Evolutionary conservation across 1,140 invertebrate genomes (phyloP), one percentile per base, ranked within the genome.

Genomic region (Lysiphlebus fabarum): DNA sequence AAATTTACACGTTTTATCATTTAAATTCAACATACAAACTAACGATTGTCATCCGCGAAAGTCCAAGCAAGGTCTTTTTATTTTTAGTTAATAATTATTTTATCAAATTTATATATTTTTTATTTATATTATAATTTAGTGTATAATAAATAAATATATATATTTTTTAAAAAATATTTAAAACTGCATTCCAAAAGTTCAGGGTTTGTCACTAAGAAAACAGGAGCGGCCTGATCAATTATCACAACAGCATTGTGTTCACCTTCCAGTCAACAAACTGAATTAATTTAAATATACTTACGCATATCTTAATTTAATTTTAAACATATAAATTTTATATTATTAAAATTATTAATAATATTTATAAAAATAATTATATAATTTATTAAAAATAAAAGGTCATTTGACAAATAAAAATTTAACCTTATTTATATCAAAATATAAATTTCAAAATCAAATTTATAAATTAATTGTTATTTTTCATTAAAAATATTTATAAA

Each of bases 51-150:
- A 59, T 67, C 62, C 63, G 67, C 67, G 69, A 70, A 70, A 70
- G 69, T 70, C 64, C 67, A 70, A 63, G 62, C 67, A 70, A 68
- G 67, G 69, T 70, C 65, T 59, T 43, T 43, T 12, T 17, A 53
- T 26, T 26, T 17, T 17, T 17, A 1, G 3, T 17, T n/a, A n/a
- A n/a, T n/a, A n/a, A 53, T 40, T 26, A 7, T 17, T 47, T 26
- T 26, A 6, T 26, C 12, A 47, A 26, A 17, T 17, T 8, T 47
- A 7, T 47, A 9, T 26, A n/a, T n/a, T n/a, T n/a, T n/a, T n/a
- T n/a, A n/a, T n/a, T n/a, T n/a, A n/a, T n/a, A n/a, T n/a, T n/a
- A n/a, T n/a, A n/a, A n/a, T n/a, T n/a, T n/a, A n/a, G n/a, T n/a
- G n/a, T n/a, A n/a, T n/a, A n/a, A n/a, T n/a, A n/a, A n/a, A n/a